phyloP scores from a whole-genome alignment of 1,140 invertebrate genomes.

The honey bee (Apis mellifera) region DNA sequence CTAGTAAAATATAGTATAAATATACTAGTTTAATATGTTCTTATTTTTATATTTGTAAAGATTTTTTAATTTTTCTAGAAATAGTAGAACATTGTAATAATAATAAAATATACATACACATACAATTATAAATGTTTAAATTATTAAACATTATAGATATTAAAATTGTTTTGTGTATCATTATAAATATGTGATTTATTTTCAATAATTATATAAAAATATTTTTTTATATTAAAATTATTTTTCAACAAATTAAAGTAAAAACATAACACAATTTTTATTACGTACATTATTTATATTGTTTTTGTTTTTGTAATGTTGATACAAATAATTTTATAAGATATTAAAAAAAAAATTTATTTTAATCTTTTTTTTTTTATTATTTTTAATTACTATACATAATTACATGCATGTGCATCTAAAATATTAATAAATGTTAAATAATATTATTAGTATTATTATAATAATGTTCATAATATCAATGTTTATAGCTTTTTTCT shows the following conservation, averaged over 20 bases:
- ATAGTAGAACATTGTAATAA: neutral
- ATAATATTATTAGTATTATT: neutral
- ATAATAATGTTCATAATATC: neutral
- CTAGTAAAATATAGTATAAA: neutral
- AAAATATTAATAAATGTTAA: slow-evolving; percentile 4
- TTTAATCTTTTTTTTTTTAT: neutral
- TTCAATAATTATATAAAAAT: neutral
- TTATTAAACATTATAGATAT: neutral
- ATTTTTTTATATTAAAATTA: neutral
- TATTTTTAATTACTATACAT: neutral
- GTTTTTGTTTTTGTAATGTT: neutral
- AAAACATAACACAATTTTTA: neutral
- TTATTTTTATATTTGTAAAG: neutral
- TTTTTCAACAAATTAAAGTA: neutral
- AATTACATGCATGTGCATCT: slow-evolving; percentile 10
- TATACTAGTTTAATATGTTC: neutral
- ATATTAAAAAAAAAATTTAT: neutral
- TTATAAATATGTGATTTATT: neutral
- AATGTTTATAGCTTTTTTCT: neutral
- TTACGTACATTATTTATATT: neutral
- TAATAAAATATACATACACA: neutral
- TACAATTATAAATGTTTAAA: neutral
- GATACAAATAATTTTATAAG: neutral
- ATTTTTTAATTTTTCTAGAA: neutral
- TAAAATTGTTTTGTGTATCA: neutral